A percentile compares a stretch with the other conserved stretches of the same genome.
Evolutionary conservation across 2,797 vertebrate species (phyloP).

Genomic region (Sebastes jordani): DNA sequence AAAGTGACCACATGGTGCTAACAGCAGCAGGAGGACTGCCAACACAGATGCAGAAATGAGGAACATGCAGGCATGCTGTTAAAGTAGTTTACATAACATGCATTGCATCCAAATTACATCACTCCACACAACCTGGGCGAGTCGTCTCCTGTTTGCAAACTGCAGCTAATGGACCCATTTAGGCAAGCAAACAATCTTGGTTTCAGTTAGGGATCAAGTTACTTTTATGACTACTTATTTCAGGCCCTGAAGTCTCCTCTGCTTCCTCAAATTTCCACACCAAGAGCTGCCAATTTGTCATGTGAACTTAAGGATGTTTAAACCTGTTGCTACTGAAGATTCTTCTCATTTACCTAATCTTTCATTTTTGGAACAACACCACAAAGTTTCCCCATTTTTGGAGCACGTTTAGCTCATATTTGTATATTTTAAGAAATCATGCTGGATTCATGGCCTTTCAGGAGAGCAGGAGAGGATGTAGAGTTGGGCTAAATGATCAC

Average conservation of each 20-base stretch:
- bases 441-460: background rate
- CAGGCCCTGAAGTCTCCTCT: background rate
- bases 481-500: background rate
- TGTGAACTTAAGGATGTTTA: background rate
- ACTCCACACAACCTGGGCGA: conserved; percentile 40
- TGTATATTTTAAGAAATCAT: background rate
- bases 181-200: conserved; percentile 33
- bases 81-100: conserved; percentile 35
- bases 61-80: conserved; percentile 32
- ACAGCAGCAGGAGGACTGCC: conserved; percentile 3
- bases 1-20: background rate
- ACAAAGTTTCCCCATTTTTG: background rate
- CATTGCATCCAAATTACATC: conserved; percentile 69
- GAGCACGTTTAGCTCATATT: background rate
- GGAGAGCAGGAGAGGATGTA: background rate
- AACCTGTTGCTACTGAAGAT: background rate
- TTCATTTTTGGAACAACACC: background rate
- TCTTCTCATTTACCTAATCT: background rate
- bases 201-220: background rate
- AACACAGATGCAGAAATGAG: conserved; percentile 32
- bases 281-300: background rate
- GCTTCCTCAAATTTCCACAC: background rate
- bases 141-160: conserved; percentile 46
- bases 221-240: conserved; percentile 16
- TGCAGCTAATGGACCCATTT: conserved; percentile 20